Percentiles rank a stretch among this genome's conserved stretches.
These are phyloP conservation scores for Sphaerolaimus hirsutus DNA, from an alignment of 2,888 invertebrate species.

Conservation along the genomic window DNA sequence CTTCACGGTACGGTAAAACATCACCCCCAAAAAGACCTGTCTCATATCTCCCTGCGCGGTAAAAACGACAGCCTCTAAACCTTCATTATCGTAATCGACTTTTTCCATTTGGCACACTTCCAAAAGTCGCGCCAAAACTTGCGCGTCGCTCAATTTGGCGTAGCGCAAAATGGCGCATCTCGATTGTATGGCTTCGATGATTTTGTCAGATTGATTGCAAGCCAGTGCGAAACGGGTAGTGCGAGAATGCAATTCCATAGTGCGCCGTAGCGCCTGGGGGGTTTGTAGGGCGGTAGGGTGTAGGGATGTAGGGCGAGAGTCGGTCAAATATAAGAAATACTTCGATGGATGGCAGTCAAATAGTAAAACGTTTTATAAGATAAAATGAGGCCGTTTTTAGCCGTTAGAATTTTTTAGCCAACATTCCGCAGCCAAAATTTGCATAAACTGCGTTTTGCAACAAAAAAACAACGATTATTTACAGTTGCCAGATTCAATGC, in stretches of 20 bases:
- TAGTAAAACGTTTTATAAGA: too few relatives aligned
- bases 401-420: too few relatives aligned
- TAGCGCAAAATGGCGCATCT: constrained; percentile 87
- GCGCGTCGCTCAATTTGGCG: constrained; percentile 62
- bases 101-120: constrained; percentile 26
- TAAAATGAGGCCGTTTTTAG: too few relatives aligned
- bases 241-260: constrained; percentile 91
- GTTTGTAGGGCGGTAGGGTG: not conserved
- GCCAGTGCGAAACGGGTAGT: constrained; percentile 92
- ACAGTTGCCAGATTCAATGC: too few relatives aligned
- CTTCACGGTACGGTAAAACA: too few relatives aligned
- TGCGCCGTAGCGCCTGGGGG: constrained; percentile 65
- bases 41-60: constrained; percentile 97
- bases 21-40: constrained; percentile 36
- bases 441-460: too few relatives aligned
- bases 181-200: constrained; percentile 94
- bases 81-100: constrained; percentile 63
- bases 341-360: too few relatives aligned
- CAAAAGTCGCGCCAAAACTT: constrained; percentile 55
- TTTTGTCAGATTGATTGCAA: constrained; percentile 91
- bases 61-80: constrained; percentile 79
- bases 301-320: too few relatives aligned
- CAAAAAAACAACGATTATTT: too few relatives aligned
- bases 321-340: too few relatives aligned
- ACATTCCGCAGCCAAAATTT: too few relatives aligned